Evolutionary conservation across 2,888 invertebrate species (phyloP).

Genomic region (Eilema sororculum): DNA sequence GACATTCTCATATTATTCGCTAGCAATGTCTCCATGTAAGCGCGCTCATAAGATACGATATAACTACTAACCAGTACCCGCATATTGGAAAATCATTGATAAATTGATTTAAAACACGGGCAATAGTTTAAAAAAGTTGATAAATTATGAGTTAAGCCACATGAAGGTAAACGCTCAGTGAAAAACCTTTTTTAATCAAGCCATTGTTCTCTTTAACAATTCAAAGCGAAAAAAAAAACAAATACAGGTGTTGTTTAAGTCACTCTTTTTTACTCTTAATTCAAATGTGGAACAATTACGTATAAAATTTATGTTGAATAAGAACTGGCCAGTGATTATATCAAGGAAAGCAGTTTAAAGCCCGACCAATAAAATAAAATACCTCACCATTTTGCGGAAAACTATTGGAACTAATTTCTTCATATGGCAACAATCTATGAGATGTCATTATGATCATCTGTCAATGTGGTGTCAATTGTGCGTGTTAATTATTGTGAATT

Average conservation of each 20-base stretch:
- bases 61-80: background rate
- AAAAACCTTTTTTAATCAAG: conserved; percentile 1
- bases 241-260: background rate
- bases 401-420: no score
- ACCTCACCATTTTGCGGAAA: no score
- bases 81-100: background rate
- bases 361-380: no score
- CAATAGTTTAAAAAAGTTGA: conserved; percentile 4
- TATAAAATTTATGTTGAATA: background rate
- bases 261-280: background rate
- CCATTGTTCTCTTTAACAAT: background rate
- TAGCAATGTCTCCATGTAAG: background rate
- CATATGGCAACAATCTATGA: no score
- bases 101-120: background rate
- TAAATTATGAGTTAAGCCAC: background rate
- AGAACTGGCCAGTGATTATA: background rate
- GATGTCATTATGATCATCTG: no score
- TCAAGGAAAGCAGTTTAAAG: background rate
- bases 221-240: background rate
- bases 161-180: background rate
- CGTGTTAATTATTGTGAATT: no score
- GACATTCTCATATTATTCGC: no score
- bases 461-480: no score
- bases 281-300: conserved; percentile 4
- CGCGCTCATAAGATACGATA: background rate